Conservation (phyloP, 1,140 invertebrate genomes). For the Danaus plexippus region DNA sequence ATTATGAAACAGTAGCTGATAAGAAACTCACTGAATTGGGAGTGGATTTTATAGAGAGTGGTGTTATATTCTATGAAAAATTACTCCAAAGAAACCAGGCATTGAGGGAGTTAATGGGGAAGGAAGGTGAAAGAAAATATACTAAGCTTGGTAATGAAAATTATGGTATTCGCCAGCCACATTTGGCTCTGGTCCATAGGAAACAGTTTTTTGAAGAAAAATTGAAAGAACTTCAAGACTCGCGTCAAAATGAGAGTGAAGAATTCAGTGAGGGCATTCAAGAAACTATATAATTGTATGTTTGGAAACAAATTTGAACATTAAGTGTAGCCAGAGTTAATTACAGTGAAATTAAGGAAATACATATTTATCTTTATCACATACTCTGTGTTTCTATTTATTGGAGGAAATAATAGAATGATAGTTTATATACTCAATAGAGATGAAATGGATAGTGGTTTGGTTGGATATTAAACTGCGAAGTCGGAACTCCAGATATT, state of each 20-base stretch:
- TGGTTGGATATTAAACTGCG: too few relatives aligned
- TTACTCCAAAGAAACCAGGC: slow-evolving; percentile 81
- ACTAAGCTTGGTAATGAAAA: slow-evolving; percentile 80
- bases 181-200: slow-evolving; percentile 75
- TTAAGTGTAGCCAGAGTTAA: not conserved
- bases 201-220: slow-evolving; percentile 75
- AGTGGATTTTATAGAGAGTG: slow-evolving; percentile 77
- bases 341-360: not conserved
- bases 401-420: too few relatives aligned
- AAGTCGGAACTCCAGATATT: too few relatives aligned
- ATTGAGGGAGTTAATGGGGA: slow-evolving; percentile 76
- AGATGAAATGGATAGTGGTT: too few relatives aligned
- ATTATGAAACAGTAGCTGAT: slow-evolving; percentile 76
- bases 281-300: slow-evolving; percentile 3
- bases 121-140: slow-evolving; percentile 73
- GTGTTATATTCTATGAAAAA: slow-evolving; percentile 83
- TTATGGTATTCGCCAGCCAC: slow-evolving; percentile 75
- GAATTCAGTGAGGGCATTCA: slow-evolving; percentile 1
- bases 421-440: too few relatives aligned
- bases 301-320: not conserved
- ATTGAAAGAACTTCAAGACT: slow-evolving; percentile 30
- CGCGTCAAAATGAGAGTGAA: slow-evolving; percentile 4
- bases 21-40: slow-evolving; percentile 73
- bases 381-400: too few relatives aligned
- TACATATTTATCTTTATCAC: too few relatives aligned